Percentiles rank a stretch among this genome's conserved stretches.
phyloP scores from a whole-genome alignment of 2,113 vertebrate genomes.

The Pteruthius melanotis region DNA sequence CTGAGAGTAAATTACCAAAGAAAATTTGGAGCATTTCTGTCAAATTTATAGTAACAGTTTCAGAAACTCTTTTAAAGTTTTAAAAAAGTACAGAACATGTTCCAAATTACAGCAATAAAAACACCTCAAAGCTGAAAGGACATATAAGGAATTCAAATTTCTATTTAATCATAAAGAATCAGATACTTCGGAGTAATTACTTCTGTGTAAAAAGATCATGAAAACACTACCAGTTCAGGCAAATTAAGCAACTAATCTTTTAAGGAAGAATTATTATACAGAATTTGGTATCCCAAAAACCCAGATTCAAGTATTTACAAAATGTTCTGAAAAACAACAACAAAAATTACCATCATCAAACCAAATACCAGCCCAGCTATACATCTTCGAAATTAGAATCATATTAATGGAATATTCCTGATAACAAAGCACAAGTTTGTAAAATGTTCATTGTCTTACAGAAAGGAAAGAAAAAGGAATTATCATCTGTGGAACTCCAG shows the following conservation, averaged over 20 bases:
- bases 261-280: not conserved
- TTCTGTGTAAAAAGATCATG: not conserved
- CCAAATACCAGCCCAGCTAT: not conserved
- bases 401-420: not conserved
- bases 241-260: not conserved
- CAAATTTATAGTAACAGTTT: not conserved
- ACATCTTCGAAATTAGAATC: not conserved
- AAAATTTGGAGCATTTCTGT: not conserved
- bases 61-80: not conserved
- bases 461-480: not conserved
- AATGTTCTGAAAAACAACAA: not conserved
- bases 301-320: not conserved
- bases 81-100: not conserved
- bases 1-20: not conserved
- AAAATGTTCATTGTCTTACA: not conserved
- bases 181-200: not conserved
- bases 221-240: not conserved
- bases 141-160: not conserved
- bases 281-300: not conserved
- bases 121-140: not conserved
- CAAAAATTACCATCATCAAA: not conserved
- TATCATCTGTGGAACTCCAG: not conserved
- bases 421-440: not conserved
- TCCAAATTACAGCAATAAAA: not conserved
- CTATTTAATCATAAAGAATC: not conserved